Evolutionary conservation across 2,113 vertebrate species (phyloP).

Genomic region (Chelonoidis abingdonii): DNA sequence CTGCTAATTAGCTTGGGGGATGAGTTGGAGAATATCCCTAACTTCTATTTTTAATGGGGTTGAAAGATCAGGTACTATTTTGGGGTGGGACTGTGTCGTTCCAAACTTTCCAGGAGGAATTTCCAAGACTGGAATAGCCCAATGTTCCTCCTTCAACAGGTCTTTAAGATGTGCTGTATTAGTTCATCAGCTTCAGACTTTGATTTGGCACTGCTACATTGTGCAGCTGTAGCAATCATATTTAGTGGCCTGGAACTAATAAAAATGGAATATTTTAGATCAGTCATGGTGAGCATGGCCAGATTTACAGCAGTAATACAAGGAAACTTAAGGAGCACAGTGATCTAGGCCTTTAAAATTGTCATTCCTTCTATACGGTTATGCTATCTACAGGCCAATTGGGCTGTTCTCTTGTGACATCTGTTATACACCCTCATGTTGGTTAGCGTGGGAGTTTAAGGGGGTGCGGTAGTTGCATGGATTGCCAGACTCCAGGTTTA

Average conservation of each 20-base stretch:
- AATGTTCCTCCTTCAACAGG: constrained; percentile 72
- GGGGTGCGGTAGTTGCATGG: background rate
- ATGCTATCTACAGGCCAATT: constrained; percentile 51
- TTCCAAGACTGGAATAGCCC: constrained; percentile 67
- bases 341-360: constrained; percentile 65
- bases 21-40: background rate
- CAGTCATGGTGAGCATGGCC: constrained; percentile 77
- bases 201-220: constrained; percentile 77
- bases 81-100: constrained; percentile 42
- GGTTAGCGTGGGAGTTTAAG: constrained; percentile 22
- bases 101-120: constrained; percentile 41
- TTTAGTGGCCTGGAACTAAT: constrained; percentile 81
- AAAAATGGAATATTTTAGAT: constrained; percentile 85
- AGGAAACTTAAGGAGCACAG: constrained; percentile 63
- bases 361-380: constrained; percentile 51
- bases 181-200: constrained; percentile 78
- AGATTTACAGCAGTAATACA: constrained; percentile 75
- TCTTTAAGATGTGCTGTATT: constrained; percentile 70
- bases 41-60: constrained; percentile 29
- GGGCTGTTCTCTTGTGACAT: background rate
- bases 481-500: constrained; percentile 11
- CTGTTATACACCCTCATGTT: background rate
- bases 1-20: background rate
- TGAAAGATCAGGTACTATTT: background rate
- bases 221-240: constrained; percentile 78